Percentiles rank a stretch among this genome's conserved stretches.
Evolutionary conservation across 2,113 vertebrate species (phyloP).

Genomic region (Carassius carassius): DNA sequence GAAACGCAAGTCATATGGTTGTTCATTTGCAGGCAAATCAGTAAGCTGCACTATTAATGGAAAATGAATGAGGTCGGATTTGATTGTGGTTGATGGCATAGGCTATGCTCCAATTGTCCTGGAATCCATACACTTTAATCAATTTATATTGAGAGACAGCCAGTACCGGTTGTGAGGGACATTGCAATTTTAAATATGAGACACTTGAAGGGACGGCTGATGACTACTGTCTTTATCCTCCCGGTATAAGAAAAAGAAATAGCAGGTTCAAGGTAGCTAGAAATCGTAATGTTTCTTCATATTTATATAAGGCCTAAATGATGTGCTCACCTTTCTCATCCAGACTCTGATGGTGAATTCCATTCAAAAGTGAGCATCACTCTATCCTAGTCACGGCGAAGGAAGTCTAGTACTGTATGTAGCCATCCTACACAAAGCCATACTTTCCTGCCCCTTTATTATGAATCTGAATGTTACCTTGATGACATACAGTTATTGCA

Average conservation of each 20-base stretch:
- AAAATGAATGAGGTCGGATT: conserved; percentile 71
- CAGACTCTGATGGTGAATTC: not conserved
- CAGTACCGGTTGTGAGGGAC: conserved; percentile 36
- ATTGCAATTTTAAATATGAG: conserved; percentile 46
- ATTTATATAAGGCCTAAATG: conserved; percentile 3
- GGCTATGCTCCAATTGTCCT: conserved; percentile 74
- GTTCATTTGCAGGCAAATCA: conserved; percentile 78
- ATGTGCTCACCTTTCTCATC: not conserved
- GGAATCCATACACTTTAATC: conserved; percentile 69
- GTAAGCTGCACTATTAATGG: conserved; percentile 73
- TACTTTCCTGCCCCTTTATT: not conserved
- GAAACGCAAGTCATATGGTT: conserved; percentile 61
- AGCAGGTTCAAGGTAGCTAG: conserved; percentile 8
- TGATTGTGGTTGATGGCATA: conserved; percentile 79
- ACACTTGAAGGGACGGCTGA: conserved; percentile 45
- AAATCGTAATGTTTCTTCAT: not conserved
- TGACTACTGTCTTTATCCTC: conserved; percentile 34
- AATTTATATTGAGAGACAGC: conserved; percentile 47
- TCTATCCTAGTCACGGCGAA: not conserved
- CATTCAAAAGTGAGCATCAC: not conserved
- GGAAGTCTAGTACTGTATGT: not conserved
- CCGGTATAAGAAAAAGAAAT: conserved; percentile 35
- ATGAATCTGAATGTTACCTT: not conserved
- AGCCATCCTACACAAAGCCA: not conserved
- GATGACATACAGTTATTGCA: not conserved